Conservation (phyloP, 2,113 vertebrate genomes). For the Coturnix japonica region DNA sequence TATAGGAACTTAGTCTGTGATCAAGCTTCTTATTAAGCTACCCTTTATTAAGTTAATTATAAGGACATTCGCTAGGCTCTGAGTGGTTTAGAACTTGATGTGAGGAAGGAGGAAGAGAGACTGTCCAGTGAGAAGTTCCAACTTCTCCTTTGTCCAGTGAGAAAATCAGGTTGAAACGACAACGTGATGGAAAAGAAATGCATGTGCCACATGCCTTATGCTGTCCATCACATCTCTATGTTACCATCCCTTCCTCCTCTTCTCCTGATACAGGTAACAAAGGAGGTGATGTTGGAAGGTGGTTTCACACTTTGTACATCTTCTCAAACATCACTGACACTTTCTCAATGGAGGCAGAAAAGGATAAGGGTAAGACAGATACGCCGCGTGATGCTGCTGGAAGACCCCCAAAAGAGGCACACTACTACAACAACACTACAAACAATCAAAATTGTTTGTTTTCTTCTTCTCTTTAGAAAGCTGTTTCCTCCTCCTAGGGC, state of each 20-base stretch:
- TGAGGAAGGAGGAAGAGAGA: not conserved
- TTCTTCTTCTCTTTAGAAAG: not conserved
- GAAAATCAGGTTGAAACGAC: not conserved
- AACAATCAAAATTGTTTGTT: too few species aligned
- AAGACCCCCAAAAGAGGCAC: not conserved
- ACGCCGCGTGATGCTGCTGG: not conserved
- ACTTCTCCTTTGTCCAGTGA: not conserved
- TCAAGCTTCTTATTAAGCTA: slow-evolving; percentile 56
- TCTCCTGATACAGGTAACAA: not conserved
- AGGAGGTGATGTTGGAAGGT: not conserved
- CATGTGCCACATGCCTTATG: rapidly evolving
- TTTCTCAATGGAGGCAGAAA: not conserved
- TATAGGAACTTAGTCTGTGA: not conserved
- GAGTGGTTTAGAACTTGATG: not conserved
- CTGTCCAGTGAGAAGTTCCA: not conserved
- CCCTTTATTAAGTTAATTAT: slow-evolving; percentile 49
- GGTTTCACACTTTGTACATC: not conserved
- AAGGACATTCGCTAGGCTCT: slow-evolving; percentile 9
- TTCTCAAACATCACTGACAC: not conserved
- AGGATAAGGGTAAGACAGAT: not conserved
- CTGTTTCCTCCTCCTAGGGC: not conserved
- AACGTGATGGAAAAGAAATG: not conserved
- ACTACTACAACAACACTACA: too few species aligned
- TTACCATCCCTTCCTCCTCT: not conserved
- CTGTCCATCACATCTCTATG: not conserved